A percentile compares a stretch with the other conserved stretches of the same genome.
phyloP scores from a whole-genome alignment of 2,797 vertebrate species.

The Odontamblyopus rebecca region DNA sequence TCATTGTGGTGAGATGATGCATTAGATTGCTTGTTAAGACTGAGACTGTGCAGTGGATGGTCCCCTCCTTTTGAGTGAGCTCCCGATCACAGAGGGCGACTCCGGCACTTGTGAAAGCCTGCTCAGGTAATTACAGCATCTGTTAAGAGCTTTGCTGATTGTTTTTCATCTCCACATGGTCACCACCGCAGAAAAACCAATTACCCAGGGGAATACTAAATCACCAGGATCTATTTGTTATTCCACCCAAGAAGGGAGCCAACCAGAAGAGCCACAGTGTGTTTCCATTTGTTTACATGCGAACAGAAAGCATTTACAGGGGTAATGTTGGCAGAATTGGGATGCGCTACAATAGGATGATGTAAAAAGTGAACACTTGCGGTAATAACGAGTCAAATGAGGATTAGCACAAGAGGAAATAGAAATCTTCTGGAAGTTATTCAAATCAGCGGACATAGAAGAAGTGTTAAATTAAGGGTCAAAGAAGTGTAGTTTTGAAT shows the following conservation, averaged over 20 bases:
- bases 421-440: background rate
- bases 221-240: conserved; percentile 67
- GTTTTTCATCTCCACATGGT: conserved; percentile 85
- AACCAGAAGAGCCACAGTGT: conserved; percentile 44
- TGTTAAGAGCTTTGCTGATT: conserved; percentile 81
- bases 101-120: conserved; percentile 59
- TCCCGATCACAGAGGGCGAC: conserved; percentile 54
- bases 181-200: conserved; percentile 82
- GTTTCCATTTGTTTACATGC: conserved; percentile 42
- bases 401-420: background rate
- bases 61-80: conserved; percentile 45
- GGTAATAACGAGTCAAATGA: conserved; percentile 12
- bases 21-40: conserved; percentile 44
- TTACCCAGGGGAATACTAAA: conserved; percentile 76
- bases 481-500: background rate
- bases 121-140: conserved; percentile 84
- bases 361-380: background rate
- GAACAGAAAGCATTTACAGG: conserved; percentile 33
- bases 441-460: background rate
- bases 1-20: conserved; percentile 22
- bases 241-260: conserved; percentile 57
- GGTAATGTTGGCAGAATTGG: conserved; percentile 16
- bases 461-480: background rate
- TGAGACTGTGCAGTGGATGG: conserved; percentile 39
- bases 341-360: conserved; percentile 9